These are phyloP conservation scores for Chrysopa pallens DNA, from an alignment of 1,140 invertebrate genomes.

Conservation along the genomic window DNA sequence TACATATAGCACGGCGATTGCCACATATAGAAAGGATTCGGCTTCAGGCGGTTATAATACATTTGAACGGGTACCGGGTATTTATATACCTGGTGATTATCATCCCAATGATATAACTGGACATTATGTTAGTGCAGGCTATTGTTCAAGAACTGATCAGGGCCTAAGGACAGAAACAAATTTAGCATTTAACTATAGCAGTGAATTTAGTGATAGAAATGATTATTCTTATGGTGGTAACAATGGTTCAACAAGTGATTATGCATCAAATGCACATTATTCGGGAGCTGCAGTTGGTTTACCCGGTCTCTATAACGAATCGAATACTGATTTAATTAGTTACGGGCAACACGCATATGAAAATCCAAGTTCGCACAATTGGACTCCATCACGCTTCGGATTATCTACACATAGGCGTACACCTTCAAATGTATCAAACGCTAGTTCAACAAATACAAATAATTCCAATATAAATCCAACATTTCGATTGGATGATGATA, in stretches of 20 bases:
- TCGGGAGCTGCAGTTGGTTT: neutral
- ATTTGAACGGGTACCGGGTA: slow-evolving; percentile 28
- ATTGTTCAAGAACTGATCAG: slow-evolving; percentile 6
- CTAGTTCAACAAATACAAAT: slow-evolving; percentile 33
- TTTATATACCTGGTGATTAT: slow-evolving; percentile 33
- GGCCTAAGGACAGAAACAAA: slow-evolving; percentile 9
- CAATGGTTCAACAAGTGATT: neutral
- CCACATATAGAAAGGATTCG: slow-evolving; percentile 14
- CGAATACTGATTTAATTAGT: slow-evolving; percentile 14
- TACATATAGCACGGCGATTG: slow-evolving; percentile 18
- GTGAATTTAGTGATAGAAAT: neutral
- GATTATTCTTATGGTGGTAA: neutral
- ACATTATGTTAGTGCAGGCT: slow-evolving; percentile 7
- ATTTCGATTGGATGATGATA: slow-evolving; percentile 44
- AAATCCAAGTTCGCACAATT: slow-evolving; percentile 33
- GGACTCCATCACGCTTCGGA: slow-evolving; percentile 26
- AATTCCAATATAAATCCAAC: slow-evolving; percentile 30
- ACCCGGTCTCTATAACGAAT: neutral
- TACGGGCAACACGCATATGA: slow-evolving; percentile 32
- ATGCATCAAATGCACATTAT: neutral
- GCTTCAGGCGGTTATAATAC: slow-evolving; percentile 6
- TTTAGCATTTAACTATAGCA: slow-evolving; percentile 1
- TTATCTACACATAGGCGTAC: slow-evolving; percentile 39
- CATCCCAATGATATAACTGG: slow-evolving; percentile 7
- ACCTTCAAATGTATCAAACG: slow-evolving; percentile 52